Percentiles rank a stretch among this genome's conserved stretches.
Evolutionary conservation across 2,113 vertebrate species (phyloP).

Genomic region (Chlamydotis undulata): DNA sequence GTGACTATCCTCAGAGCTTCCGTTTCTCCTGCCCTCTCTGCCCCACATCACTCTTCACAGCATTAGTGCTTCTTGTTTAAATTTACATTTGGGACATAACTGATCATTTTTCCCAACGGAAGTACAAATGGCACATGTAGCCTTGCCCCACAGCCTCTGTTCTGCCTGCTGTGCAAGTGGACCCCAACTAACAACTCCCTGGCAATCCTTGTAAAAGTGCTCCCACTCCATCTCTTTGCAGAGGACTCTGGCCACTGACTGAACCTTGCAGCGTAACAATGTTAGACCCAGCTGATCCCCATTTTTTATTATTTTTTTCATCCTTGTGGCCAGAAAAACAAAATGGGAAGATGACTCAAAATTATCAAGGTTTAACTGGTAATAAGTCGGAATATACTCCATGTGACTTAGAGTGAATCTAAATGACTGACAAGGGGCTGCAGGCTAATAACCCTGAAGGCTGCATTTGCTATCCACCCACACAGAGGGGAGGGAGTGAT

Average conservation of each 20-base stretch:
- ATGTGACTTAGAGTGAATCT: neutral
- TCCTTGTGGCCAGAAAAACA: neutral
- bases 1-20: neutral
- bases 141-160: neutral
- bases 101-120: neutral
- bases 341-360: neutral
- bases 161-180: neutral
- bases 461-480: neutral
- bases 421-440: neutral
- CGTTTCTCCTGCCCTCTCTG: neutral
- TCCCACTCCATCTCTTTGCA: neutral
- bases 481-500: neutral
- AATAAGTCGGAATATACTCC: neutral
- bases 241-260: neutral
- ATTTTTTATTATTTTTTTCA: neutral
- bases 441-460: neutral
- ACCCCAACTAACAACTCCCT: neutral
- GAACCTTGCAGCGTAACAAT: neutral
- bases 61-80: conserved; percentile 10
- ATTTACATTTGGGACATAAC: neutral
- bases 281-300: neutral
- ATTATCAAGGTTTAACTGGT: neutral
- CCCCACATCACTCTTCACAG: neutral
- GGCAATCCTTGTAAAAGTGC: neutral
- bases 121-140: neutral